Conservation (phyloP, 1,140 invertebrate genomes). For the Asbolus verrucosus region DNA sequence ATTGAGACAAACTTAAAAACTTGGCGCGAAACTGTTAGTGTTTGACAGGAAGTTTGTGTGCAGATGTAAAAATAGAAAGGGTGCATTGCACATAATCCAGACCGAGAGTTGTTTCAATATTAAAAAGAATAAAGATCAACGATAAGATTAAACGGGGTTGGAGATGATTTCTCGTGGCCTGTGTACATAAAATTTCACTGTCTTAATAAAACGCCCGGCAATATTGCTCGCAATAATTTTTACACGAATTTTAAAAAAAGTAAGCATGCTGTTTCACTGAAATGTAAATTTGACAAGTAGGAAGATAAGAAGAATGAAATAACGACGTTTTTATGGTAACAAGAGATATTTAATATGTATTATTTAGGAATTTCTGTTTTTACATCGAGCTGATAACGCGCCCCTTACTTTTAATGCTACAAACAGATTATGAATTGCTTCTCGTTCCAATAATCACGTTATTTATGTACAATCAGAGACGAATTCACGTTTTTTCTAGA, state of each 20-base stretch:
- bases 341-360: slow-evolving; percentile 12
- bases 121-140: slow-evolving; percentile 25
- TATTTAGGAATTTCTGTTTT: slow-evolving; percentile 10
- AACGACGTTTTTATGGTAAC: not conserved
- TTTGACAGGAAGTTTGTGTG: too few species aligned
- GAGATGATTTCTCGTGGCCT: slow-evolving; percentile 22
- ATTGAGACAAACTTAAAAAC: too few species aligned
- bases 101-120: slow-evolving; percentile 19
- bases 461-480: slow-evolving; percentile 7
- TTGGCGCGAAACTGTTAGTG: too few species aligned
- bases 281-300: slow-evolving; percentile 7
- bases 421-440: slow-evolving; percentile 29
- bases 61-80: too few species aligned
- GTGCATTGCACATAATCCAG: not conserved
- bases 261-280: not conserved
- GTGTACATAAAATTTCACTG: slow-evolving; percentile 22
- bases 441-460: not conserved
- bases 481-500: not conserved
- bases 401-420: slow-evolving; percentile 4
- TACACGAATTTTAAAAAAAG: slow-evolving; percentile 13
- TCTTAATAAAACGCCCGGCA: slow-evolving; percentile 26
- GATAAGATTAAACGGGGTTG: slow-evolving; percentile 18
- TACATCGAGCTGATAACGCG: not conserved
- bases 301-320: slow-evolving; percentile 7
- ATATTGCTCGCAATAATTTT: slow-evolving; percentile 17